These are phyloP conservation scores for Drosophila obscura DNA, from an alignment of 1,140 invertebrate species.

Conservation along the genomic window DNA sequence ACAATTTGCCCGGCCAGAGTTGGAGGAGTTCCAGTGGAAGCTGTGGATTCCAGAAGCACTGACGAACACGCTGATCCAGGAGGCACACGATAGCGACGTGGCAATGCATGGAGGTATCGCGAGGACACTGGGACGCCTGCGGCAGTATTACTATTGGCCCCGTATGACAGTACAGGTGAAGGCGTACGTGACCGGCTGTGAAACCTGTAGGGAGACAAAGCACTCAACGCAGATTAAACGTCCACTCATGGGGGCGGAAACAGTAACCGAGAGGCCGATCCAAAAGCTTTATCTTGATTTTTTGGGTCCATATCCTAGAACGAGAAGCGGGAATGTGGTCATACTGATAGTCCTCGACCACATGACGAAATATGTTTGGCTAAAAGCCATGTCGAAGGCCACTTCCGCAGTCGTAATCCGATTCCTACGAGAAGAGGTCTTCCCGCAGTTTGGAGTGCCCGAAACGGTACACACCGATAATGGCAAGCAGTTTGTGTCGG, in stretches of 20 bases:
- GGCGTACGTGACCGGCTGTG: too few relatives aligned
- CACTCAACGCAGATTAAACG: too few relatives aligned
- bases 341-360: too few relatives aligned
- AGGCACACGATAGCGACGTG: background rate
- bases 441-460: slow-evolving; percentile 17
- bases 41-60: slow-evolving; percentile 13
- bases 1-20: background rate
- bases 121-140: background rate
- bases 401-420: background rate
- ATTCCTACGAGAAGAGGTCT: slow-evolving; percentile 14
- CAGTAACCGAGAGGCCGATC: too few relatives aligned
- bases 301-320: too few relatives aligned
- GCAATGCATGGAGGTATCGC: slow-evolving; percentile 12
- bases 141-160: slow-evolving; percentile 13
- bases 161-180: background rate
- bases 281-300: too few relatives aligned
- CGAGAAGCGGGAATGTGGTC: too few relatives aligned
- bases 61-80: background rate
- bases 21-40: slow-evolving; percentile 1
- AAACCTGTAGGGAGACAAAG: too few relatives aligned
- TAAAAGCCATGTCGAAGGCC: slow-evolving; percentile 4
- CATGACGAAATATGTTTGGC: too few relatives aligned
- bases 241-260: too few relatives aligned
- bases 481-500: slow-evolving; percentile 24
- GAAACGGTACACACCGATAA: slow-evolving; percentile 7